phyloP scores from a whole-genome alignment of 2,797 vertebrate species.

The Peromyscus aztecus region DNA sequence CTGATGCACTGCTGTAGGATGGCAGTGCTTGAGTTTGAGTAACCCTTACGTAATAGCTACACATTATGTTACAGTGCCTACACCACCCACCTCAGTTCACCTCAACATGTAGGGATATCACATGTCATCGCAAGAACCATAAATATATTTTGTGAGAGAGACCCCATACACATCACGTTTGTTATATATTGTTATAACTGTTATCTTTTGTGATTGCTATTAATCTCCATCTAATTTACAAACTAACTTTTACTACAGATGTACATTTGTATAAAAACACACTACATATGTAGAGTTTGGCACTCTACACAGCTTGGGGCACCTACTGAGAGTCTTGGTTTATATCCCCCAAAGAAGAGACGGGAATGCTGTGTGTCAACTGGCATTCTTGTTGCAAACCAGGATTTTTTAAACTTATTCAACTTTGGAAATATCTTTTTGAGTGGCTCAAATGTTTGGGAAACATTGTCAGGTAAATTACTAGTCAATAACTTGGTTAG shows the following conservation, averaged over 20 bases:
- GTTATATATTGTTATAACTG: neutral
- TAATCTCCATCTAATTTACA: neutral
- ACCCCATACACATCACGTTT: neutral
- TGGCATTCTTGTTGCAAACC: neutral
- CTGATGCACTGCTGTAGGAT: neutral
- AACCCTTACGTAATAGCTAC: neutral
- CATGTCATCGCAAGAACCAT: neutral
- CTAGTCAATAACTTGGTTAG: neutral
- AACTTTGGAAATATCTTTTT: conserved; percentile 12
- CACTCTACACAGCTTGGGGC: neutral
- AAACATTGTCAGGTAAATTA: neutral
- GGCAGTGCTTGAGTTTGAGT: neutral
- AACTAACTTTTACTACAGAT: neutral
- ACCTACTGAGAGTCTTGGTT: neutral
- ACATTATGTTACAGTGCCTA: neutral
- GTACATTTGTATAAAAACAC: neutral
- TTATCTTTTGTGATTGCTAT: neutral
- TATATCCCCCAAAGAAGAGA: neutral
- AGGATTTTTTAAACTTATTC: conserved; percentile 4
- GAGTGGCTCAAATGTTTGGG: neutral
- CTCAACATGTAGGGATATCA: neutral
- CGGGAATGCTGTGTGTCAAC: neutral
- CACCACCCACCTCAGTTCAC: neutral
- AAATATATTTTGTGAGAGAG: neutral
- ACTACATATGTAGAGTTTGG: neutral